Base-by-base conservation (phyloP, 1,140 invertebrate genomes). In the Aphelenchoides besseyi region DNA sequence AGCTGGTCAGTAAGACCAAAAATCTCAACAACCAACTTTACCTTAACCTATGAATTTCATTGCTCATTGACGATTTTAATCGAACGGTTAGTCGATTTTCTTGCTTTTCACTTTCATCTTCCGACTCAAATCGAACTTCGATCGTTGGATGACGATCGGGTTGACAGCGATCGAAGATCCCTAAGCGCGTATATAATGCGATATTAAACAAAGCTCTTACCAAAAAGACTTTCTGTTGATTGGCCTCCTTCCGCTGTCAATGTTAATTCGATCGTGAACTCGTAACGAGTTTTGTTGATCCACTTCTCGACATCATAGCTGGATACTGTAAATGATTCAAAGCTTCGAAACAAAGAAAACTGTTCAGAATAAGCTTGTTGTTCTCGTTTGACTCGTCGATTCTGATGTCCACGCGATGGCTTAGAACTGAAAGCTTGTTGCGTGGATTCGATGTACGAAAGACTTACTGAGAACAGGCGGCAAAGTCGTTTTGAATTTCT, bases 181-280 rank as follows among this genome's bases (percentile, higher is more conserved):
- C 3, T 33, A 26, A 67, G 5, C 41, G 29, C 64, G n/a, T n/a
- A n/a, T n/a, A n/a, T n/a, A n/a, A n/a, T n/a, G n/a, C n/a, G n/a
- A n/a, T n/a, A n/a, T n/a, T n/a, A n/a, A n/a, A n/a, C n/a, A n/a
- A n/a, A n/a, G n/a, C n/a, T n/a, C n/a, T n/a, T n/a, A n/a, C n/a
- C n/a, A 1, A 67, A 67, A 30, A 9, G 64, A 59, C 9, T 29
- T 29, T 18, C 32, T n/a, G n/a, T 37, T 0, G 64, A 5, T 67
- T 67, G 64, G 3, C 64, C 64, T 16, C 64, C 64, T 67, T 67
- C 64, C 1, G 18, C 30, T 1, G 48, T 8, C 32, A 67, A 26
- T 16, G 41, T 16, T 1, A 67, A 26, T 67, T 67, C 41, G 23
- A 67, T 23, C 55, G 0, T 18, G 36, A 67, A 67, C 18, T 16